A percentile compares a stretch with the other conserved stretches of the same genome.
Evolutionary conservation across 2,113 vertebrate genomes (phyloP).

Genomic region (Zosterops japonicus): DNA sequence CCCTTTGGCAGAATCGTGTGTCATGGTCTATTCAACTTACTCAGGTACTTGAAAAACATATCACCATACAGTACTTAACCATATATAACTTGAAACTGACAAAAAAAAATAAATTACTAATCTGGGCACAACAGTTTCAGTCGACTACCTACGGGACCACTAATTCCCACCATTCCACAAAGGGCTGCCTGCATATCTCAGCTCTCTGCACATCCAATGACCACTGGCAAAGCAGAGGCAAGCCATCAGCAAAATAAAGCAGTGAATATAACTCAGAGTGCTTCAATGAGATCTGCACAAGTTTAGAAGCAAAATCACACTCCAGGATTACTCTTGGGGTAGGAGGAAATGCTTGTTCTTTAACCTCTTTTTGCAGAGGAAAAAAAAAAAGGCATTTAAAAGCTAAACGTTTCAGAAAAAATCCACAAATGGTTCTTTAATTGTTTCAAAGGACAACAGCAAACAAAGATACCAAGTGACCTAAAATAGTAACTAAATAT

Average conservation of each 20-base stretch:
- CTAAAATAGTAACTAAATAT: background rate
- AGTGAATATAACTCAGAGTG: background rate
- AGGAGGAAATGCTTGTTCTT: background rate
- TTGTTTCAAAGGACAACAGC: background rate
- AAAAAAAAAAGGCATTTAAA: background rate
- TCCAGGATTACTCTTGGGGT: background rate
- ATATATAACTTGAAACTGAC: background rate
- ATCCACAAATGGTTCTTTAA: background rate
- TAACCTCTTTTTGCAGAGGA: background rate
- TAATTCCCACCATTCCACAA: background rate
- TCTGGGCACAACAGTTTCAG: background rate
- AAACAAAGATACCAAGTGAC: background rate
- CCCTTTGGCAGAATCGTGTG: background rate
- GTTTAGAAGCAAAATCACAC: background rate
- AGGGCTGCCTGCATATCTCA: background rate
- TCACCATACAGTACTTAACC: background rate
- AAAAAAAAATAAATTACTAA: background rate
- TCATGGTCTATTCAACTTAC: background rate
- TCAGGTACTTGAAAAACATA: background rate
- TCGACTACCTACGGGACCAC: background rate
- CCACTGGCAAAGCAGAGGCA: background rate
- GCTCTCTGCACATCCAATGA: background rate
- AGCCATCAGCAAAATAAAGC: background rate
- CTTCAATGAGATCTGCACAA: background rate
- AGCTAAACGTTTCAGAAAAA: background rate